These are phyloP conservation scores for Astur gentilis DNA, from an alignment of 2,113 vertebrate genomes.

Conservation along the genomic window DNA sequence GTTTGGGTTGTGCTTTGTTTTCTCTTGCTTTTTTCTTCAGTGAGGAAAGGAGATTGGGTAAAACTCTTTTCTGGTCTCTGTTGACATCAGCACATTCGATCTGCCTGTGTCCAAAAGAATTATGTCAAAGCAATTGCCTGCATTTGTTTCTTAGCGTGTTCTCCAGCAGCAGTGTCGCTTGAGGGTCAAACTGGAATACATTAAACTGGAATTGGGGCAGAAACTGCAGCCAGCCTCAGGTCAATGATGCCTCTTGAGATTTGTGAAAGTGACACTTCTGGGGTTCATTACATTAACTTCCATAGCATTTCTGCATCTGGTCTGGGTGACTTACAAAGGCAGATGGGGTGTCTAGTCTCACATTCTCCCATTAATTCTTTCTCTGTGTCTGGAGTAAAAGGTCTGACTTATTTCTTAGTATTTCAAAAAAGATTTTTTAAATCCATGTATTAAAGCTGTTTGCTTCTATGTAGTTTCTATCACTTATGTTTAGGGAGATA, in stretches of 20 bases:
- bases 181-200: slow-evolving; percentile 24
- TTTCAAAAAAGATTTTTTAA: neutral
- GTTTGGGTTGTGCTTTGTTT: slow-evolving; percentile 3
- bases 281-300: slow-evolving; percentile 27
- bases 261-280: slow-evolving; percentile 44
- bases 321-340: slow-evolving; percentile 17
- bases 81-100: slow-evolving; percentile 45
- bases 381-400: neutral
- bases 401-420: neutral
- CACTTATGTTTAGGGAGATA: neutral
- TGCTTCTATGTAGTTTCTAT: neutral
- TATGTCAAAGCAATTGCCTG: slow-evolving; percentile 35
- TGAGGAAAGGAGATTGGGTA: neutral
- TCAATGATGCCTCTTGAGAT: slow-evolving; percentile 52
- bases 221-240: slow-evolving; percentile 29
- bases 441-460: neutral
- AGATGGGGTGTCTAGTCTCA: neutral
- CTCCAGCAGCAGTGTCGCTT: slow-evolving; percentile 18
- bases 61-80: slow-evolving; percentile 24
- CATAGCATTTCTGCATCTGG: neutral
- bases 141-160: slow-evolving; percentile 13
- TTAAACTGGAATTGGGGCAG: slow-evolving; percentile 52
- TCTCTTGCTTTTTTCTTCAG: neutral
- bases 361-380: neutral
- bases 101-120: slow-evolving; percentile 49